phyloP scores from a whole-genome alignment of 2,113 vertebrate genomes.

The Anhinga anhinga region DNA sequence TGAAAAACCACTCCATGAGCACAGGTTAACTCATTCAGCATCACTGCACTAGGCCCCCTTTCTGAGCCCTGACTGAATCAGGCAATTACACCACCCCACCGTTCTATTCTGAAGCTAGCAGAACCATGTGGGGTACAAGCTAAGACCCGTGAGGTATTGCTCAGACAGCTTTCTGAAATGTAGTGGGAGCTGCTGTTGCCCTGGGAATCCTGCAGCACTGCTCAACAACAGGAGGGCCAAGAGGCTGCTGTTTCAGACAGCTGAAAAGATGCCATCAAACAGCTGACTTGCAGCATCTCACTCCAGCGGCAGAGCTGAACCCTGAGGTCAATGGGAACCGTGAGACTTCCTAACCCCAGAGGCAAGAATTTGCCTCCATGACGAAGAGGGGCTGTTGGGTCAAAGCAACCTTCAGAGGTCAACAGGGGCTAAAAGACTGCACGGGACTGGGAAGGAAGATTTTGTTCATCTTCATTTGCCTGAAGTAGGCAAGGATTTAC shows the following conservation, averaged over 20 bases:
- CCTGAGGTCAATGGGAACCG: accelerated
- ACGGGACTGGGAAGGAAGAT: neutral
- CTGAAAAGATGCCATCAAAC: neutral
- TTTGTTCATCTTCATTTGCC: neutral
- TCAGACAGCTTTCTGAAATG: neutral
- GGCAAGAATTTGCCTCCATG: neutral
- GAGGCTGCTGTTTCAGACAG: accelerated
- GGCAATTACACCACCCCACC: neutral
- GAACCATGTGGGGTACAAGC: neutral
- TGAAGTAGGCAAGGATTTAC: neutral
- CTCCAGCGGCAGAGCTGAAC: neutral
- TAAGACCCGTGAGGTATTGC: neutral
- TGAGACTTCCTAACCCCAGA: neutral
- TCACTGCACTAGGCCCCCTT: neutral
- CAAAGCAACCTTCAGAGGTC: neutral
- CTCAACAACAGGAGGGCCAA: neutral
- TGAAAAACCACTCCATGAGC: neutral
- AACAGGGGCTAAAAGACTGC: neutral
- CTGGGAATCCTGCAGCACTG: neutral
- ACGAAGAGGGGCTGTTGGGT: neutral
- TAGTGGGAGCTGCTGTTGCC: neutral
- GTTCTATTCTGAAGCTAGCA: neutral
- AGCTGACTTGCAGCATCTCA: neutral
- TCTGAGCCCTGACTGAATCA: neutral
- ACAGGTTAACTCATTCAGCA: neutral